Base-by-base conservation (phyloP, 2,888 invertebrate species). In the Yponomeuta cagnagella region DNA sequence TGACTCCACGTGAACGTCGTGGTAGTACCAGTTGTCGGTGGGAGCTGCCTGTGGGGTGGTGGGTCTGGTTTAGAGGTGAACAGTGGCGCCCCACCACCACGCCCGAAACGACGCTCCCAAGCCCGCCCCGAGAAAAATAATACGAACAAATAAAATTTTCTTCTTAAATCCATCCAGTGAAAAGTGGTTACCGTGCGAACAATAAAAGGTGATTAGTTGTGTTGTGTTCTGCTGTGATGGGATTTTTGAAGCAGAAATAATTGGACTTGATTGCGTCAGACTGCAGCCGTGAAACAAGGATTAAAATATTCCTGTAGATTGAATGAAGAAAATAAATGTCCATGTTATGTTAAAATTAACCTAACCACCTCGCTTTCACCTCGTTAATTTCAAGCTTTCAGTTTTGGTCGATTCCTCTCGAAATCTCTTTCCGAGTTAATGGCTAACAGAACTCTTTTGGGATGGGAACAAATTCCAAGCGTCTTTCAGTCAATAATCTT, bases 51-150 rank as follows among this genome's bases (percentile, higher is more conserved):
- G 15, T 58, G 15, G 52, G 33, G 71, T 70, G 73, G 77, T 79
- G 78, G 76, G 74, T 67, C 73, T 73, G 73, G 71, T 77, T 77
- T 80, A 82, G 84, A 85, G 85, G 85, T 84, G 78, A 68, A 78
- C 80, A 90, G 90, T 90, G 84, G 82, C 80, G 84, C 75, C 75
- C 79, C 77, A 89, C 88, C 87, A 89, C 84, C 85, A 86, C 77
- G 78, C 78, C 76, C 74, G 86, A 74, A 72, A 75, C 77, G 87
- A 89, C 90, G 89, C 85, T 15, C 67, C 37, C 65, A 31, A 30
- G 10, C 3, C 33, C 31, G 33, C 12, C 33, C 6, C 65, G 65
- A 65, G 33, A 33, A 6, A 5, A 33, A 58, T 15, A 30, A 63
- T 33, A 31, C 65, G 4, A 65, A 31, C 33, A 58, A 58, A 58